Base-by-base conservation (phyloP, 2,888 invertebrate species). In the Hymenopus coronatus region DNA sequence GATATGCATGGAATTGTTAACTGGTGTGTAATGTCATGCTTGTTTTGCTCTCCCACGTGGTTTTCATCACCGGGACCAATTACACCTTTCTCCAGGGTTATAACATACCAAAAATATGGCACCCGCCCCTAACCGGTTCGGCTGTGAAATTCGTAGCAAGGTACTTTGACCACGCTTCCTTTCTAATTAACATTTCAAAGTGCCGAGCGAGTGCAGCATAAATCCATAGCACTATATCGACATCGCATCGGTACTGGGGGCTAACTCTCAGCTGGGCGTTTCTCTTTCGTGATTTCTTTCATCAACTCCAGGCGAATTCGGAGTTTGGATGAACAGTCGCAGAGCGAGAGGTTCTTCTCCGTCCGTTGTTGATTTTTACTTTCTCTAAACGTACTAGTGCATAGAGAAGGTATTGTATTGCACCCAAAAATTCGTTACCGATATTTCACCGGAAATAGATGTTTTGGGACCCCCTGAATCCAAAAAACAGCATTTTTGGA, bases 161-260 rank as follows among this genome's bases (percentile, higher is more conserved):
- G 54, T 70, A 70, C 54, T 70, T 85, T 46, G 85, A 46, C 85
- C 33, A 85, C 85, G 85, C 85, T 85, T 85, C 85, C 46, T 46
- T 85, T 85, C 85, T 85, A 85, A 85, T 85, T 85, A 85, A 85
- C 85, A 85, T 85, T 27, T 85, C 85, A 85, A 46, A 85, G 46
- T 15, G 14, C 33, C 46, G 54, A 70, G 54, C 54, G 54, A 54
- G 15, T 54, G 20, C 54, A 54, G 54, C 54, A 70, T 70, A 70
- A 70, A 70, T 70, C 54, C 54, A 70, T 70, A 70, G 40, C 54
- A 70, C 54, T 70, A 70, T 70, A 70, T 70, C 54, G 54, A 70
- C 54, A 70, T 70, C 54, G 15, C 54, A 70, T 70, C 54, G 54
- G 54, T 70, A 70, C 54, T 70, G 54, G 54, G 25, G 54, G 54